These are phyloP conservation scores for Ctenomys sociabilis DNA, from an alignment of 2,113 vertebrate species.

Conservation along the genomic window DNA sequence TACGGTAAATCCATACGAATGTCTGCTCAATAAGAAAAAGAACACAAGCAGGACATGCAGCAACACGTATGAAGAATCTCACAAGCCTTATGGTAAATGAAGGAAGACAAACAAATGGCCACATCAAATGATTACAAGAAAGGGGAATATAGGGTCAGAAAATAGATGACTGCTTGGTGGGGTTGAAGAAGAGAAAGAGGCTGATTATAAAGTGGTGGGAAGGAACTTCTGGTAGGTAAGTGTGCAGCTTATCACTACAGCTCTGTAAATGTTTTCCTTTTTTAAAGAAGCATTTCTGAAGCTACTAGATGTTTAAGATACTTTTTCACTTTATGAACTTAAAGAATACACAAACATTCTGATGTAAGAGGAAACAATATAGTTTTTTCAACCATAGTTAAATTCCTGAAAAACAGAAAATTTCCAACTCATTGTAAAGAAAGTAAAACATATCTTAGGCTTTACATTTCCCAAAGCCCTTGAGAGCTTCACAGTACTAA, in stretches of 20 bases:
- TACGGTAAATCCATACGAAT: background rate
- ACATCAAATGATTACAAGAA: background rate
- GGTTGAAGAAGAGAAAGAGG: background rate
- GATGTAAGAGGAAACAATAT: background rate
- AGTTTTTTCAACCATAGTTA: background rate
- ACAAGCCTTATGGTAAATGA: background rate
- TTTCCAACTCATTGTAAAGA: background rate
- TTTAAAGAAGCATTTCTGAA: background rate
- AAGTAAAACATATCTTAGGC: too few relatives aligned
- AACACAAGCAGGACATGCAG: background rate
- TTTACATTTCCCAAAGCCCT: too few relatives aligned
- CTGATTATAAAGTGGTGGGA: background rate
- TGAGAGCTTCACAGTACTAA: background rate
- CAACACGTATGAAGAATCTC: background rate
- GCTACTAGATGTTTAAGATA: background rate
- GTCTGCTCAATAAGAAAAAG: background rate
- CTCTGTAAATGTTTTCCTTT: background rate
- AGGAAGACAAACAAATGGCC: background rate
- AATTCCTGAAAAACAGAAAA: background rate
- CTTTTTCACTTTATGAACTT: background rate
- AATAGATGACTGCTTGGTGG: background rate
- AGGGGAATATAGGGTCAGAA: background rate
- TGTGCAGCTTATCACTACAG: background rate
- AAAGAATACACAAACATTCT: background rate
- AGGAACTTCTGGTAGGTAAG: background rate